A percentile compares a stretch with the other conserved stretches of the same genome.
phyloP scores from a whole-genome alignment of 2,888 invertebrate genomes.

The Monochamus alternatus region DNA sequence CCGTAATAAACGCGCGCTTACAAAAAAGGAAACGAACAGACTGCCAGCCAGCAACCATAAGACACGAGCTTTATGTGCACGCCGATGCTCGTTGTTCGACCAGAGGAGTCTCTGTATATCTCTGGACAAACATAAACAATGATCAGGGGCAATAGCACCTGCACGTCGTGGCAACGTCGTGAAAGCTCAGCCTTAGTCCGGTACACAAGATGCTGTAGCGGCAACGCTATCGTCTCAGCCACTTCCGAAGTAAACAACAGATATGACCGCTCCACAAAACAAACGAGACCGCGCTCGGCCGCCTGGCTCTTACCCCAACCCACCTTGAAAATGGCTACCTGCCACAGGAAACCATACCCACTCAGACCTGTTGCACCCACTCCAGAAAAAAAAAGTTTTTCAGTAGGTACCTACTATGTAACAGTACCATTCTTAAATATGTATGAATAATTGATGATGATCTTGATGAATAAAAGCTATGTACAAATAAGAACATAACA shows the following conservation, averaged over 20 bases:
- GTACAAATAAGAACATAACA: too few species aligned
- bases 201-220: constrained; percentile 38
- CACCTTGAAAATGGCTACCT: constrained; percentile 74
- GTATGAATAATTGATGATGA: background rate
- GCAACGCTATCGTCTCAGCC: constrained; percentile 32
- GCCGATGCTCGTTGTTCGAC: background rate
- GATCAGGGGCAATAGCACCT: constrained; percentile 32
- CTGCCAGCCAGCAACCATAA: constrained; percentile 12
- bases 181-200: constrained; percentile 35
- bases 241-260: constrained; percentile 50
- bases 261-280: constrained; percentile 45
- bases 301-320: constrained; percentile 51
- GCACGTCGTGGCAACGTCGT: constrained; percentile 28
- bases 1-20: background rate
- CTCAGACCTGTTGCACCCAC: constrained; percentile 75
- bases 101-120: constrained; percentile 5
- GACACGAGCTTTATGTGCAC: constrained; percentile 7
- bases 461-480: too few species aligned
- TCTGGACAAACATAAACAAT: constrained; percentile 54
- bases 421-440: background rate
- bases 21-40: constrained; percentile 17
- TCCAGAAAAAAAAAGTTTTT: constrained; percentile 26
- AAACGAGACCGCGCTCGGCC: constrained; percentile 37
- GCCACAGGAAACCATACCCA: constrained; percentile 70
- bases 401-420: background rate